These are phyloP conservation scores for Dryobota labecula DNA, from an alignment of 2,888 invertebrate species.

Conservation along the genomic window DNA sequence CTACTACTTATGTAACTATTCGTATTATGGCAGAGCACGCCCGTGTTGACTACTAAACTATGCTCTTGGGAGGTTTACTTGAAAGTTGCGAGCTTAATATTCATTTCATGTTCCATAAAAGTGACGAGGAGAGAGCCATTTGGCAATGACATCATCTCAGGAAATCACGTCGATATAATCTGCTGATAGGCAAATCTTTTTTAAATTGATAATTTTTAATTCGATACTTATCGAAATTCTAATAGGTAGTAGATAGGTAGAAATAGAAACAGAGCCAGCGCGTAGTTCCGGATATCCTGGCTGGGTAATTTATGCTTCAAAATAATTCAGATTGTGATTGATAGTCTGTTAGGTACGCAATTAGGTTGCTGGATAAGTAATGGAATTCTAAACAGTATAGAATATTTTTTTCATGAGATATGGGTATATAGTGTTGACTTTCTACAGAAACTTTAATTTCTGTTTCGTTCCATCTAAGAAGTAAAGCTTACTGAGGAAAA, in stretches of 20 bases:
- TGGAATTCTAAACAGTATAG: neutral
- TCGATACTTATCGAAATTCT: constrained; percentile 9
- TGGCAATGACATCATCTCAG: constrained; percentile 60
- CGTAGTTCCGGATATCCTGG: constrained; percentile 18
- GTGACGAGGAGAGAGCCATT: constrained; percentile 46
- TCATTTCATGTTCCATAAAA: constrained; percentile 53
- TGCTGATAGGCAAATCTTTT: constrained; percentile 18
- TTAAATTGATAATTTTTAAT: neutral
- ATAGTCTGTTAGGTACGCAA: too few relatives aligned
- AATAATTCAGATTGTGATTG: too few relatives aligned
- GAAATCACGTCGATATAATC: constrained; percentile 50
- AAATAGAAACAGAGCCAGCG: neutral
- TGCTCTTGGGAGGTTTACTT: constrained; percentile 58
- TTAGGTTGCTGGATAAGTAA: too few relatives aligned
- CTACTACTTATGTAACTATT: constrained; percentile 1
- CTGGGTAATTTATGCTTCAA: too few relatives aligned
- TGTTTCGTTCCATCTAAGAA: neutral
- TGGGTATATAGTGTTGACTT: too few relatives aligned
- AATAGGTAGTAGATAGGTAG: neutral
- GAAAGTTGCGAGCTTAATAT: constrained; percentile 63
- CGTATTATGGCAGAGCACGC: constrained; percentile 12
- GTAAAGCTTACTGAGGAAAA: neutral
- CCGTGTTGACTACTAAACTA: constrained; percentile 6
- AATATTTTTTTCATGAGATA: neutral
- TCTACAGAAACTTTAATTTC: neutral